Evolutionary conservation across 1,140 invertebrate genomes (phyloP).

Genomic region (Sitophilus oryzae): DNA sequence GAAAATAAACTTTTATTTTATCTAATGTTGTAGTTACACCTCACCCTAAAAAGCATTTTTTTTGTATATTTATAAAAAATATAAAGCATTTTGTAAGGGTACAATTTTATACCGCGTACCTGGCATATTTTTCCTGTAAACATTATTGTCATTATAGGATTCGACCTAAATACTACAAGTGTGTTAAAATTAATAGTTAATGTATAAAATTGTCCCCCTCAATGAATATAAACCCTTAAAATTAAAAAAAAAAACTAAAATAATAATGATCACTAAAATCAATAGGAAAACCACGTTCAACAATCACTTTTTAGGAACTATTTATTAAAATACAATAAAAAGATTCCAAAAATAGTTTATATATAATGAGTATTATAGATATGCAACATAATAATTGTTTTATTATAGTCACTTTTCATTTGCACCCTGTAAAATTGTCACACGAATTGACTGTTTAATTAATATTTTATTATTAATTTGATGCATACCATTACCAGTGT

Average conservation of each 20-base stretch:
- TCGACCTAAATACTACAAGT: neutral
- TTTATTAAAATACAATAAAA: constrained; percentile 12
- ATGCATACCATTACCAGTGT: too few relatives aligned
- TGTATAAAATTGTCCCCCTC: neutral
- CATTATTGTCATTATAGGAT: too few relatives aligned
- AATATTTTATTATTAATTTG: too few relatives aligned
- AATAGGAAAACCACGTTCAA: neutral
- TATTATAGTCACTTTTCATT: neutral
- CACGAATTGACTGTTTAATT: too few relatives aligned
- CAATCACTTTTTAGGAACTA: constrained; percentile 23
- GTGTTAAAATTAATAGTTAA: neutral
- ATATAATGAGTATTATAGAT: neutral
- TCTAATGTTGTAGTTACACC: neutral
- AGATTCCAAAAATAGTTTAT: neutral
- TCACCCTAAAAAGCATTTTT: constrained; percentile 4
- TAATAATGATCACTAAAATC: constrained; percentile 3
- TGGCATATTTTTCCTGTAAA: too few relatives aligned
- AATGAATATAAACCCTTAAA: neutral
- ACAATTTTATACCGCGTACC: neutral
- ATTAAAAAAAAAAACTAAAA: neutral
- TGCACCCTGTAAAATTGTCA: too few relatives aligned
- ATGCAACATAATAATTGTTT: neutral
- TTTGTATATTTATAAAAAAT: neutral
- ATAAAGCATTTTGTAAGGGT: neutral
- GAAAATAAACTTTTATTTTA: neutral